These are phyloP conservation scores for Strongylocentrotus purpuratus DNA, from an alignment of 35 echinoderm and acorn worm genomes.

Conservation along the genomic window DNA sequence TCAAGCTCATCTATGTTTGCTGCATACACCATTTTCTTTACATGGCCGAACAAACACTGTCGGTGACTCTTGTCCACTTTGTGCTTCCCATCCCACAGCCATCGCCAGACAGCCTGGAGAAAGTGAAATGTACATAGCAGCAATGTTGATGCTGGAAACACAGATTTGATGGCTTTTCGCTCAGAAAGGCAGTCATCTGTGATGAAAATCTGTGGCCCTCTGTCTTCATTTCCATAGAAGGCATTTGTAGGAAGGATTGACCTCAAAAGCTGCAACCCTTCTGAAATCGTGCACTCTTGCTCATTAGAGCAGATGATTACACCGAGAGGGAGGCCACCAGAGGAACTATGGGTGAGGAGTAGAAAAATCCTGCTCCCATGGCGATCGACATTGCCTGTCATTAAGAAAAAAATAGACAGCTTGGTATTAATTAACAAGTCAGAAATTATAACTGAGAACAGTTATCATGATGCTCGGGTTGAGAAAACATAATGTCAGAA, in stretches of 20 bases:
- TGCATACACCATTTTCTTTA: no score
- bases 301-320: slow-evolving; percentile 54
- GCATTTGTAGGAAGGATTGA: slow-evolving; percentile 24
- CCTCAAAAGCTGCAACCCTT: slow-evolving; percentile 39
- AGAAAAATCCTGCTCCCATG: slow-evolving; percentile 51
- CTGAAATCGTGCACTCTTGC: background rate
- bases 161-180: no score
- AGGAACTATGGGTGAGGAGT: slow-evolving; percentile 59
- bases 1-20: no score
- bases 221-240: slow-evolving; percentile 39
- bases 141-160: no score
- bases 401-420: no score
- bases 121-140: slow-evolving; percentile 57
- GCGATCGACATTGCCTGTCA: slow-evolving; percentile 48
- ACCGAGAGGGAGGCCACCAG: slow-evolving; percentile 64
- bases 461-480: no score
- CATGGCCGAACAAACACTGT: no score
- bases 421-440: no score
- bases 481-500: no score
- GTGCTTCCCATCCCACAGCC: slow-evolving; percentile 25
- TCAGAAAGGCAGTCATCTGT: slow-evolving; percentile 40
- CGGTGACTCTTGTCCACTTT: background rate
- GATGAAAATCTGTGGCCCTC: slow-evolving; percentile 49
- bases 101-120: slow-evolving; percentile 55
- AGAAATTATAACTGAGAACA: no score